phyloP scores from a whole-genome alignment of 1,140 invertebrate species.

The Branchinecta lindahli region DNA sequence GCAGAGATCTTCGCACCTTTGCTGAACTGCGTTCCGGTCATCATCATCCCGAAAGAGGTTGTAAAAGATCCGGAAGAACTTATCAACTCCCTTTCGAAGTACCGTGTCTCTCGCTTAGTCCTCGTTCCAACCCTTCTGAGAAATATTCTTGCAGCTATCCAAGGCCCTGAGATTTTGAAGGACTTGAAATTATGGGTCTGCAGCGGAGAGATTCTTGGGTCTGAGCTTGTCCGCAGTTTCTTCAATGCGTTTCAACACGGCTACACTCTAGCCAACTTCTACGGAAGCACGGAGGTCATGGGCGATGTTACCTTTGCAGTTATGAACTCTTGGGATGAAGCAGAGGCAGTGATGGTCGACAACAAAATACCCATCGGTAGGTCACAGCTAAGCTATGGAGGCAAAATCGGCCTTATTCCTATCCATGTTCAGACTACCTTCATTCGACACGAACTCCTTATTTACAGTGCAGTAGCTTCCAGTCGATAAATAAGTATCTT shows the following conservation, averaged over 20 bases:
- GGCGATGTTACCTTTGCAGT: constrained; percentile 56
- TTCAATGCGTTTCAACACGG: constrained; percentile 46
- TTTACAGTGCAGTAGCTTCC: no score
- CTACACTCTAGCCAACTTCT: constrained; percentile 61
- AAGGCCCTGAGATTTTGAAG: constrained; percentile 29
- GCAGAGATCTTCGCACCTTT: constrained; percentile 69
- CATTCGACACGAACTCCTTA: no score
- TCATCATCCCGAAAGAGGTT: constrained; percentile 50
- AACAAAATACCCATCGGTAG: constrained; percentile 63
- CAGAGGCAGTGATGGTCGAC: constrained; percentile 35
- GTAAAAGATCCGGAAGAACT: constrained; percentile 58
- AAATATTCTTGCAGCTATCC: constrained; percentile 53
- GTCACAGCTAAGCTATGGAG: constrained; percentile 16
- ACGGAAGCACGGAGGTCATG: constrained; percentile 75
- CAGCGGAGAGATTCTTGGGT: constrained; percentile 56
- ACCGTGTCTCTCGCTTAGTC: constrained; percentile 56
- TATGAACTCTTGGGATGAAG: constrained; percentile 36
- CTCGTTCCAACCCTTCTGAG: constrained; percentile 64
- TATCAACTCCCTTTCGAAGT: constrained; percentile 45
- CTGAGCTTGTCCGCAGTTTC: constrained; percentile 49
- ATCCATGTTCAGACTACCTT: no score
- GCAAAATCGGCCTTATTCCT: background rate
- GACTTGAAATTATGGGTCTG: constrained; percentile 59
- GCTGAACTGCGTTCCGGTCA: constrained; percentile 45
- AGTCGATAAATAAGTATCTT: background rate